Base-by-base conservation (phyloP, 2,113 vertebrate genomes). In the Daphoenositta chrysoptera region DNA sequence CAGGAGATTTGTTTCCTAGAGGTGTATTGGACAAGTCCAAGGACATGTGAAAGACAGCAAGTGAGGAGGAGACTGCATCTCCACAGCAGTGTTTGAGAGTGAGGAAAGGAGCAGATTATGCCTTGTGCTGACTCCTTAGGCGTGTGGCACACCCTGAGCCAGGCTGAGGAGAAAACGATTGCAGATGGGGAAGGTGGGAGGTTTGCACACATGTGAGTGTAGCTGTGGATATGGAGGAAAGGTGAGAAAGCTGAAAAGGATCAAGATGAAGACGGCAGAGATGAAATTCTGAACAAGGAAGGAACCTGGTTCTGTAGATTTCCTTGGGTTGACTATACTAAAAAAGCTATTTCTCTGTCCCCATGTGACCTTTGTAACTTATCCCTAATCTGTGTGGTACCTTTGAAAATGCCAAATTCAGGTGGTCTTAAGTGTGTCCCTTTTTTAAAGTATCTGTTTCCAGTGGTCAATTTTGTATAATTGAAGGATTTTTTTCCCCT, bases 41-140 rank as follows among this genome's bases (percentile, higher is more conserved):
- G 50, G 50, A 42, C 7, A 7, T 2, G 4, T 37, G 15, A 40
- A 84, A 84, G 22, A 23, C 22, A 56, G 23, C 0, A 0, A 14
- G 16, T 5, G 24, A 82, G 47, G 19, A 56, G 35, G 53, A 82
- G 31, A 35, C 20, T 63, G 22, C 2, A 1, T 35, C 40, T 69
- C 45, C 11, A 1, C 23, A 82, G 23, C 37, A 33, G 6, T 2
- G 19, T 23, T 39, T 40, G 64, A 75, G 50, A 61, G 27, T 9
- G 58, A 53, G 30, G 47, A 78, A 65, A 75, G 69, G 24, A 94
- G 57, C 12, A 87, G 61, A 27, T 50, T 13, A 27, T 19, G 11
- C 51, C 23, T 40, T 53, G n/a, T 44, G 26, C 69, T 66, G 64
- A 50, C 57, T 70, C 47, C 42, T 70, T 18, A 42, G 11, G 35